A percentile compares a stretch with the other conserved stretches of the same genome.
Evolutionary conservation across 2,888 invertebrate genomes (phyloP).

Genomic region (Protonemura montana): DNA sequence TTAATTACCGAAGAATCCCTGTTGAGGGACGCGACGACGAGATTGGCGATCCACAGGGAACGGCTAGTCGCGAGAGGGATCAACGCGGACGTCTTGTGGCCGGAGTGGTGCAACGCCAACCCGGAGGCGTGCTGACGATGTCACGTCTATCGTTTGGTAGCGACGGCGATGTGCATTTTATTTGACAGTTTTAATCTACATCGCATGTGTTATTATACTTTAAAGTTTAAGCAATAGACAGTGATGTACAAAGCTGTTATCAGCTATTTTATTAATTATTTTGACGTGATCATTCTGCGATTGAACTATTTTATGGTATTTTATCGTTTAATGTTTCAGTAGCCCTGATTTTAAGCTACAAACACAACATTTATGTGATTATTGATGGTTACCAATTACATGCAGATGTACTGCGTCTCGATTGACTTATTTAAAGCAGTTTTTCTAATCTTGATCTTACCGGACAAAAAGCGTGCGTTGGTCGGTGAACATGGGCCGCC

Average conservation of each 20-base stretch:
- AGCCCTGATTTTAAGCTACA: too few species aligned
- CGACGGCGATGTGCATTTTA: not conserved
- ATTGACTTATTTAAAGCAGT: not conserved
- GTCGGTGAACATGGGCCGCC: conserved; percentile 17
- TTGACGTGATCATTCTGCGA: too few species aligned
- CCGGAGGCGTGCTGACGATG: conserved; percentile 66
- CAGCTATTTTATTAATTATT: too few species aligned
- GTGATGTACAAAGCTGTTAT: too few species aligned
- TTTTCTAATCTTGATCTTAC: not conserved
- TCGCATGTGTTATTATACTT: not conserved
- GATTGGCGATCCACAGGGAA: conserved; percentile 54
- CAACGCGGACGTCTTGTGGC: conserved; percentile 54
- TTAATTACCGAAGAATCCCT: conserved; percentile 40
- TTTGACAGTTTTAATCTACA: too few species aligned
- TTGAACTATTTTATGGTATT: too few species aligned
- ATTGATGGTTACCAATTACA: too few species aligned
- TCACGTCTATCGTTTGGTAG: not conserved
- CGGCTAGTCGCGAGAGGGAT: conserved; percentile 55
- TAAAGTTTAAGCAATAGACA: not conserved
- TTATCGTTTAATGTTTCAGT: too few species aligned
- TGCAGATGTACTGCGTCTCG: not conserved
- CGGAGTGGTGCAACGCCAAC: conserved; percentile 54
- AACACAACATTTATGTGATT: too few species aligned
- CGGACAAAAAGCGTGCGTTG: conserved; percentile 14
- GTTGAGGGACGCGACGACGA: conserved; percentile 50